phyloP scores from a whole-genome alignment of 2,797 vertebrate species.

The Psittacula derbiana region DNA sequence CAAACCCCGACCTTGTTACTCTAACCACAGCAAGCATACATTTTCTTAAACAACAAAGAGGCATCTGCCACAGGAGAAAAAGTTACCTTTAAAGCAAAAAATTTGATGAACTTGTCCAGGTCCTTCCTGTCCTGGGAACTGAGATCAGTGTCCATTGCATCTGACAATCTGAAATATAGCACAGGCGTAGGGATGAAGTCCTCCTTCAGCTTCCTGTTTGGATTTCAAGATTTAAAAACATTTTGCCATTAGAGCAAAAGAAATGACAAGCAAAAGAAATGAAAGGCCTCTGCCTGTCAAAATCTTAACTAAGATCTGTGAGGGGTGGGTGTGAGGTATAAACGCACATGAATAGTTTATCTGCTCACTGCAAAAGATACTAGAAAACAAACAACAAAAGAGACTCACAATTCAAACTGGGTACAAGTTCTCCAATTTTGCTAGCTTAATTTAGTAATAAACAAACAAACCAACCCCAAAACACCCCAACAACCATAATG shows the following conservation, averaged over 20 bases:
- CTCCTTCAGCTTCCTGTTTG: not conserved
- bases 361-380: not conserved
- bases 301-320: not conserved
- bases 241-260: not conserved
- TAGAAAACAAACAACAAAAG: not conserved
- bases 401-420: not conserved
- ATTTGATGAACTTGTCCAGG: slow-evolving; percentile 99
- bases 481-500: not conserved
- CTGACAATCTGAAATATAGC: slow-evolving; percentile 77
- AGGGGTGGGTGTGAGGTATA: not conserved
- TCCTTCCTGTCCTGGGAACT: slow-evolving; percentile 98
- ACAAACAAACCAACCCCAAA: not conserved
- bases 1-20: not conserved
- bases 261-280: not conserved
- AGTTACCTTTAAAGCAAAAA: slow-evolving; percentile 95
- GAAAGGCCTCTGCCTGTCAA: not conserved
- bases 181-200: not conserved
- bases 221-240: not conserved
- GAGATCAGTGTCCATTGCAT: slow-evolving; percentile 95
- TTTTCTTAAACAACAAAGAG: not conserved
- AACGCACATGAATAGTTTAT: accelerated
- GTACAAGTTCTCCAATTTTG: not conserved
- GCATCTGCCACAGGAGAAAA: not conserved
- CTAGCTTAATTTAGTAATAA: not conserved
- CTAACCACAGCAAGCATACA: not conserved